phyloP scores from a whole-genome alignment of 2,797 vertebrate genomes.

The Numenius phaeopus region DNA sequence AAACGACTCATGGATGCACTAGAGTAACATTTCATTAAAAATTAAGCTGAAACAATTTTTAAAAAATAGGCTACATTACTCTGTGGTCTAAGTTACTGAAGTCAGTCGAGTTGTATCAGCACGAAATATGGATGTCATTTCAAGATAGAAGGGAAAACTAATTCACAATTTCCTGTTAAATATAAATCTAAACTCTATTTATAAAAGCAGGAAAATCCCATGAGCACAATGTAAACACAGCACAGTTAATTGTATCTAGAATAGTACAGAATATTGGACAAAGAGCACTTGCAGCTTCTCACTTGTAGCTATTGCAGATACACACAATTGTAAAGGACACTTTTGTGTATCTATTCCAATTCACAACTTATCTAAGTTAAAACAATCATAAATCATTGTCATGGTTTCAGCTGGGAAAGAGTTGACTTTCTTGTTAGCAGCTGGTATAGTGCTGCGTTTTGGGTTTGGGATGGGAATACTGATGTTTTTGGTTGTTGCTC shows the following conservation, averaged over 20 bases:
- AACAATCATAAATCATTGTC: neutral
- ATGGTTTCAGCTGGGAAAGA: neutral
- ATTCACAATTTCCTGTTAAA: neutral
- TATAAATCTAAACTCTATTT: neutral
- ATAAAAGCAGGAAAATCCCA: neutral
- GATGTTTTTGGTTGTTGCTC: neutral
- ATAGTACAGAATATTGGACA: neutral
- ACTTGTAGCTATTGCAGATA: neutral
- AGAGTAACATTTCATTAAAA: neutral
- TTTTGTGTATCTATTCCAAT: neutral
- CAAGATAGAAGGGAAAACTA: neutral
- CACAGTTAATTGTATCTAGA: neutral
- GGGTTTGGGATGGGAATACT: neutral
- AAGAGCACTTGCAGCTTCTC: neutral
- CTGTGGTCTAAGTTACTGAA: neutral
- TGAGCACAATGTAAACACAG: neutral
- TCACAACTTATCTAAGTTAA: neutral
- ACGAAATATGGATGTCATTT: neutral
- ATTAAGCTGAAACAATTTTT: neutral
- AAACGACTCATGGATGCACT: neutral
- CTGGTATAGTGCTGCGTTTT: neutral
- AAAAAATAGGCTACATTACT: neutral
- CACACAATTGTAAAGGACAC: neutral
- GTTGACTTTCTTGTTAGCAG: neutral
- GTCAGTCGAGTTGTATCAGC: neutral